Conservation (phyloP, 2,113 vertebrate genomes). For the Sporophila hypoxantha region DNA sequence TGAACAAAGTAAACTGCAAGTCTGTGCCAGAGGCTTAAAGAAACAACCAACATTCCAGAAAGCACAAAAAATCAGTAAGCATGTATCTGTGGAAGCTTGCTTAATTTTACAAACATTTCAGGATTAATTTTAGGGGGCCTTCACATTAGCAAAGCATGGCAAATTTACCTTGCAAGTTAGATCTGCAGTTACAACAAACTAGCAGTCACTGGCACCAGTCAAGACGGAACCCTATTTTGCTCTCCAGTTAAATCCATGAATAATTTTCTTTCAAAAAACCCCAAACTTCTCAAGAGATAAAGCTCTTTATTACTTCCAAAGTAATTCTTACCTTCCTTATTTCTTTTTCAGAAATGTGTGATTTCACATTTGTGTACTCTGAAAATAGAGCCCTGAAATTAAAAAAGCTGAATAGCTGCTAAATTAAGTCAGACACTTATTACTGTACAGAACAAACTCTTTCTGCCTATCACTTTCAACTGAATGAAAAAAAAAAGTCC, state of each 20-base stretch:
- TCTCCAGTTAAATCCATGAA: rapidly evolving
- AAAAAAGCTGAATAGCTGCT: neutral
- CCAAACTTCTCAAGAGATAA: neutral
- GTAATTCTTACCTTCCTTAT: neutral
- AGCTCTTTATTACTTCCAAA: neutral
- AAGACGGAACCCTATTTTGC: neutral
- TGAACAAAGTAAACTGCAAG: neutral
- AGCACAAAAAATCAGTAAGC: neutral
- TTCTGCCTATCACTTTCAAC: neutral
- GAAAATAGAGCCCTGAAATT: neutral
- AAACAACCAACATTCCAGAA: neutral
- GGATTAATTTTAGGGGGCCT: neutral
- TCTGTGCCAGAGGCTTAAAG: neutral
- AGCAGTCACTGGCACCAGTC: neutral
- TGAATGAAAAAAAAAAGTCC: neutral
- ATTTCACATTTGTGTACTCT: neutral
- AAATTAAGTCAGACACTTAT: neutral
- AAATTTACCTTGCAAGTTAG: neutral
- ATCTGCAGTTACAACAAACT: neutral
- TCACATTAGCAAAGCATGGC: neutral
- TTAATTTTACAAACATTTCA: neutral
- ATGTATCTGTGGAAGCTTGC: rapidly evolving
- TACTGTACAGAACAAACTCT: neutral
- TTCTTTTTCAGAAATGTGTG: neutral
- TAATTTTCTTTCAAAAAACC: neutral